Conservation (phyloP, 2,888 invertebrate genomes). For the Stictocephala bisonia region DNA sequence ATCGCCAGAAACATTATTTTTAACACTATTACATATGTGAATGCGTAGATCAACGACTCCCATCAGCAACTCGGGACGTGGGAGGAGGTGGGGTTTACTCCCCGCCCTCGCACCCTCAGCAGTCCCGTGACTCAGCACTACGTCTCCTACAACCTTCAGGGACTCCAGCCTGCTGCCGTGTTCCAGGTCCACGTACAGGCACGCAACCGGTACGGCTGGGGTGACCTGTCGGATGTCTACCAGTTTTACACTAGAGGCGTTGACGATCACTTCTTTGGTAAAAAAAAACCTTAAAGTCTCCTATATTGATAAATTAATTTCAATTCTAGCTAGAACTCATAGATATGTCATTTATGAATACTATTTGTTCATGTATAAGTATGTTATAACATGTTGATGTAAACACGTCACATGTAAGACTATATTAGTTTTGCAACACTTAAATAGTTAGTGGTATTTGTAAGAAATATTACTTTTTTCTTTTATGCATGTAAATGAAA, state of each 20-base stretch:
- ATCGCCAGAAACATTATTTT: not conserved
- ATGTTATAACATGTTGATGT: no score
- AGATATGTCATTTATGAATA: no score
- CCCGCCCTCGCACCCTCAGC: not conserved
- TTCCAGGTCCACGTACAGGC: conserved; percentile 80
- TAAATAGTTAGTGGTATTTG: no score
- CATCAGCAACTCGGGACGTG: conserved; percentile 37
- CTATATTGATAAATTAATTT: no score
- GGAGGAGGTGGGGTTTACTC: conserved; percentile 19
- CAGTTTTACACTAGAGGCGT: conserved; percentile 77
- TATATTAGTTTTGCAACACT: no score
- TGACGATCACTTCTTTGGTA: conserved; percentile 52
- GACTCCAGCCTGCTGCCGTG: conserved; percentile 72
- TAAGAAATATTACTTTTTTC: no score
- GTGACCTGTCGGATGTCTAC: conserved; percentile 78
- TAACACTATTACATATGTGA: not conserved
- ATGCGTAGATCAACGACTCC: conserved; percentile 41
- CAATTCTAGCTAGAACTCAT: no score
- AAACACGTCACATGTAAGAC: no score
- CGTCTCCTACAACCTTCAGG: conserved; percentile 16
- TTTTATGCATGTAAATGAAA: no score
- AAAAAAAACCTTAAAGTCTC: no score
- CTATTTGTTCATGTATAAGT: no score
- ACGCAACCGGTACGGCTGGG: conserved; percentile 80
- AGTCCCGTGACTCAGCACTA: conserved; percentile 23